These are phyloP conservation scores for Tonatia bakeri DNA, from an alignment of 2,113 vertebrate species.

Conservation along the genomic window DNA sequence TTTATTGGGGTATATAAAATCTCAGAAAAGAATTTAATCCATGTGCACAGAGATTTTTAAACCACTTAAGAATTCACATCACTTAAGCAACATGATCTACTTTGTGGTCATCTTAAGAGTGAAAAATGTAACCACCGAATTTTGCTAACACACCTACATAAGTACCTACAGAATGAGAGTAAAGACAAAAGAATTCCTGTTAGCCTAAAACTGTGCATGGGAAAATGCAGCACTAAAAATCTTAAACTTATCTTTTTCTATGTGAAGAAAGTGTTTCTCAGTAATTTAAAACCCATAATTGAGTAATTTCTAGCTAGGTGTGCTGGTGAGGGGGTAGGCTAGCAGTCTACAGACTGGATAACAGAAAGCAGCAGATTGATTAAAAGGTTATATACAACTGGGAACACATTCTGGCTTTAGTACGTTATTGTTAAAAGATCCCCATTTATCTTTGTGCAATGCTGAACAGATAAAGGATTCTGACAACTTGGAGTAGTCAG, in stretches of 20 bases:
- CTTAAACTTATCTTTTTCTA: constrained; percentile 40
- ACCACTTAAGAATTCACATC: constrained; percentile 13
- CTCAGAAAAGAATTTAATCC: constrained; percentile 19
- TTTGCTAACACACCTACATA: background rate
- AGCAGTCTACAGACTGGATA: background rate
- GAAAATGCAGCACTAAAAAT: constrained; percentile 33
- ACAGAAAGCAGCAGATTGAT: constrained; percentile 33
- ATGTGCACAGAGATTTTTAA: background rate
- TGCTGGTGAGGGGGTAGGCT: background rate
- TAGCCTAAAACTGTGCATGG: background rate
- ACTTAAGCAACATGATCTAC: background rate
- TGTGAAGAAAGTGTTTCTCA: constrained; percentile 41
- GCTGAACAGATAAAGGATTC: constrained; percentile 47
- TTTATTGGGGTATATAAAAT: background rate
- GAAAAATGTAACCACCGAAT: constrained; percentile 20
- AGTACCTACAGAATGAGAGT: background rate
- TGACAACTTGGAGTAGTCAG: constrained; percentile 39
- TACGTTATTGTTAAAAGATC: constrained; percentile 34
- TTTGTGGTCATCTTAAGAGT: background rate
- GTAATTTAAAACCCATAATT: constrained; percentile 56
- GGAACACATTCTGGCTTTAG: constrained; percentile 47
- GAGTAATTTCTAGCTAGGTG: background rate
- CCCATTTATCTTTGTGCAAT: constrained; percentile 38
- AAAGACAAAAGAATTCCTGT: constrained; percentile 37
- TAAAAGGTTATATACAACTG: constrained; percentile 54